Evolutionary conservation across 2,797 vertebrate genomes (phyloP), one percentile per base, ranked within the genome.

Genomic region (Falco cherrug): DNA sequence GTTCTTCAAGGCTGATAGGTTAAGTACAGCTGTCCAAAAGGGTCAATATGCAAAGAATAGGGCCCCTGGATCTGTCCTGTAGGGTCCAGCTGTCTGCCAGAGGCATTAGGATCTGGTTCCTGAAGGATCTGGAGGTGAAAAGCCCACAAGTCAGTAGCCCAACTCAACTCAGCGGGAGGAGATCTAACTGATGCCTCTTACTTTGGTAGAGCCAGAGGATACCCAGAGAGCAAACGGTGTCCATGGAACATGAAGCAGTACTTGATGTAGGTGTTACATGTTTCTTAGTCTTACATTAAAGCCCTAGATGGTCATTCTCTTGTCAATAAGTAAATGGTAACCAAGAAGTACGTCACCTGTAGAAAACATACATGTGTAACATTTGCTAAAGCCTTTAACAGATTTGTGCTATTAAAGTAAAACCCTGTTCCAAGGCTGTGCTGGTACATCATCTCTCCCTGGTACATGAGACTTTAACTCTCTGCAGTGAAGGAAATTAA

Each of bases 21-120:
- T 47, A 8, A 13, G 9, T 68, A 33, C 0, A 0, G 5, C 35
- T 51, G 26, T 22, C 51, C 31, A 26, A 39, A 74, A 79, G 13
- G 5, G 26, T 43, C 39, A 86, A 16, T 4, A 3, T 19, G 20
- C 20, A 28, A 86, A 47, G 43, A 65, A 31, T 0, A 0, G 6
- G 5, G 13, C 2, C 7, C 37, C 8, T 70, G 43, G 9, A 21
- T 50, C 41, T 61, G n/a, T 45, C 53, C 39, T 64, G 20, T 21
- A 29, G 81, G 14, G 33, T 47, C n/a, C 51, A 63, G 20, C 31
- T 87, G 8, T 57, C 56, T 80, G 45, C 45, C 41, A 57, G n/a
- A 83, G 61, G 35, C 1, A 1, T 3, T 19, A 41, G 31, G 35
- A 35, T 54, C n/a, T 50, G 25, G 5, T 37, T 64, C 43, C 29